Percentiles rank a stretch among this genome's conserved stretches.
Evolutionary conservation across 2,113 vertebrate genomes (phyloP).

Genomic region (Loxodonta africana): DNA sequence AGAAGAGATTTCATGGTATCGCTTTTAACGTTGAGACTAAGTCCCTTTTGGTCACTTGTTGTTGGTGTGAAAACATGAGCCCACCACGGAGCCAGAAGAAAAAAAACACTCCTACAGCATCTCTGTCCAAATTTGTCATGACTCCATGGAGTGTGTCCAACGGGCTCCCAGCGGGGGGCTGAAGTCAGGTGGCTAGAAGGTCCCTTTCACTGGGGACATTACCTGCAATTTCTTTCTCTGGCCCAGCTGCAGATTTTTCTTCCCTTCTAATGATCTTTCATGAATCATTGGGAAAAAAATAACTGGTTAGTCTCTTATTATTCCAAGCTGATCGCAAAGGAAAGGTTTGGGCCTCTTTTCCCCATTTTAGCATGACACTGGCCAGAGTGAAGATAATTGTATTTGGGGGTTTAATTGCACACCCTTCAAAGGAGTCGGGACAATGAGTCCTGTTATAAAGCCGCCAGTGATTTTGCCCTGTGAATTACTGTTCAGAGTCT

Average conservation of each 20-base stretch:
- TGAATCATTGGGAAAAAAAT: not conserved
- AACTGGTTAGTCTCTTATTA: not conserved
- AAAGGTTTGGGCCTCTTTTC: not conserved
- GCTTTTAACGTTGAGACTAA: not conserved
- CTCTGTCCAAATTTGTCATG: not conserved
- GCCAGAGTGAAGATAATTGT: not conserved
- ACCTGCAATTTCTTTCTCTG: not conserved
- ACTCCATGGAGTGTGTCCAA: accelerated
- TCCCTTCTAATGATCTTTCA: not conserved
- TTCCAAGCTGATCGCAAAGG: not conserved
- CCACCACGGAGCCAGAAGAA: accelerated
- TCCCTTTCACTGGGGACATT: not conserved
- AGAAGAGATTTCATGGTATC: not conserved
- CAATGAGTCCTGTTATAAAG: not conserved
- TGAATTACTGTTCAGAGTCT: not conserved
- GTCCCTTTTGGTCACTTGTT: not conserved
- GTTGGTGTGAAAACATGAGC: not conserved
- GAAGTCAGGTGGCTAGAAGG: not conserved
- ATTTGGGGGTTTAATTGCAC: constrained; percentile 21
- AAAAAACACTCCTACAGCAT: accelerated
- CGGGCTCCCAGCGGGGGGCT: not conserved
- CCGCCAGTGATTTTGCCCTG: not conserved
- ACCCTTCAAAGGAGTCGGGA: not conserved
- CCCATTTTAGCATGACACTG: not conserved
- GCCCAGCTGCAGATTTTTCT: not conserved